These are phyloP conservation scores for Pycnomerus fuliginosus DNA, from an alignment of 2,888 invertebrate genomes.

Conservation along the genomic window DNA sequence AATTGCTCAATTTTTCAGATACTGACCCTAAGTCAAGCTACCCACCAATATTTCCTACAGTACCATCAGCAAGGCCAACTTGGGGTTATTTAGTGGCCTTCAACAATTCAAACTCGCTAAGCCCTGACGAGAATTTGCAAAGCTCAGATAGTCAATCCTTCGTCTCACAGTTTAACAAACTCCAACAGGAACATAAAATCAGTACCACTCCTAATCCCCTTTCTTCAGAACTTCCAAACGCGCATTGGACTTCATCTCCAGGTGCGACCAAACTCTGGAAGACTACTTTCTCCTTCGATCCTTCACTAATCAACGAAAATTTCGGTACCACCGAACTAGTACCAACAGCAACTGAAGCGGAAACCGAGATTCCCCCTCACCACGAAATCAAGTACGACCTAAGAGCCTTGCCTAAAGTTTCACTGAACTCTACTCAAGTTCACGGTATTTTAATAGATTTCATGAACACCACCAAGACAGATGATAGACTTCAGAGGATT, in stretches of 20 bases:
- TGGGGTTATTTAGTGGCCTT: constrained; percentile 47
- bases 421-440: constrained; percentile 45
- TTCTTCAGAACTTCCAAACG: constrained; percentile 35
- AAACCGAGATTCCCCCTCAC: constrained; percentile 15
- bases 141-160: constrained; percentile 71
- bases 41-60: constrained; percentile 46
- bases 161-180: constrained; percentile 58
- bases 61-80: constrained; percentile 46
- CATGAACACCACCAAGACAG: constrained; percentile 64
- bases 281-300: constrained; percentile 69
- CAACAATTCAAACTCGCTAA: constrained; percentile 38
- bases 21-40: constrained; percentile 53
- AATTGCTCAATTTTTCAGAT: constrained; percentile 76
- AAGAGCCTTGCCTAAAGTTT: constrained; percentile 48
- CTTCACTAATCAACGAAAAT: constrained; percentile 69
- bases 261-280: constrained; percentile 64
- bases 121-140: constrained; percentile 62
- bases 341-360: constrained; percentile 5
- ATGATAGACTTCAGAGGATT: constrained; percentile 71
- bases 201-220: constrained; percentile 20
- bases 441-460: constrained; percentile 49
- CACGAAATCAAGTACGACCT: constrained; percentile 49
- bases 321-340: constrained; percentile 34
- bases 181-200: constrained; percentile 48
- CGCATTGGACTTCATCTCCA: constrained; percentile 47